These are phyloP conservation scores for Nomada hirtipes DNA, from an alignment of 2,888 invertebrate genomes.

Conservation along the genomic window DNA sequence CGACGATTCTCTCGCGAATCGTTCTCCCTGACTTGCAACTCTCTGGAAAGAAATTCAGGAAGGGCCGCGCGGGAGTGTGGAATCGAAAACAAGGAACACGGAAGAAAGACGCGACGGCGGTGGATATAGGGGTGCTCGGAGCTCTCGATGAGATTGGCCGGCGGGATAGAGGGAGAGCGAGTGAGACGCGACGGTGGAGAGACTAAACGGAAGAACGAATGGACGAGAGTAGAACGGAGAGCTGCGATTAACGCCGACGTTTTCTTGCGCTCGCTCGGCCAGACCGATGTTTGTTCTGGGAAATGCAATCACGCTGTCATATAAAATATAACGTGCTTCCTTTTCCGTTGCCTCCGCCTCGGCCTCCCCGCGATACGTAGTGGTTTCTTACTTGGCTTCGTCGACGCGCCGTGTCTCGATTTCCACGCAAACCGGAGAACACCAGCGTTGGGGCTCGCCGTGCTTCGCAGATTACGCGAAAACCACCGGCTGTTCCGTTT, in stretches of 20 bases:
- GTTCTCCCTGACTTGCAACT: slow-evolving; percentile 1
- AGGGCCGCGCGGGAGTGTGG: slow-evolving; percentile 3
- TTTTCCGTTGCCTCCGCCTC: slow-evolving; percentile 54
- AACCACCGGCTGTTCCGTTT: slow-evolving; percentile 55
- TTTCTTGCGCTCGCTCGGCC: slow-evolving; percentile 70
- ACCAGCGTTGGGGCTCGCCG: slow-evolving; percentile 63
- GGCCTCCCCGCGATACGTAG: slow-evolving; percentile 7
- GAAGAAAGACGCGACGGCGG: neutral
- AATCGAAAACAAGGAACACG: neutral
- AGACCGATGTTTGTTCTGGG: slow-evolving; percentile 77
- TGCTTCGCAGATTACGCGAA: slow-evolving; percentile 68
- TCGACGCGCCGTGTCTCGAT: slow-evolving; percentile 61
- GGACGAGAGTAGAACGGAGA: slow-evolving; percentile 24
- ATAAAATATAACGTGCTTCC: slow-evolving; percentile 76
- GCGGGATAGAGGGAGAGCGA: neutral
- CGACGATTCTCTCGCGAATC: slow-evolving; percentile 37
- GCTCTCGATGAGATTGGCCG: neutral
- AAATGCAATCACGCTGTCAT: slow-evolving; percentile 77
- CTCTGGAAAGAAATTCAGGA: slow-evolving; percentile 46
- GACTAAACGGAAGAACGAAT: slow-evolving; percentile 11
- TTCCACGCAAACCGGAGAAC: slow-evolving; percentile 65
- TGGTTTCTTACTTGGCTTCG: slow-evolving; percentile 35
- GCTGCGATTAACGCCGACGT: slow-evolving; percentile 73
- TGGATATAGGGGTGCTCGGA: neutral
- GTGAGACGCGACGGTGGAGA: neutral